phyloP scores from a whole-genome alignment of 1,140 invertebrate species.

The Rhizoglyphus robini region DNA sequence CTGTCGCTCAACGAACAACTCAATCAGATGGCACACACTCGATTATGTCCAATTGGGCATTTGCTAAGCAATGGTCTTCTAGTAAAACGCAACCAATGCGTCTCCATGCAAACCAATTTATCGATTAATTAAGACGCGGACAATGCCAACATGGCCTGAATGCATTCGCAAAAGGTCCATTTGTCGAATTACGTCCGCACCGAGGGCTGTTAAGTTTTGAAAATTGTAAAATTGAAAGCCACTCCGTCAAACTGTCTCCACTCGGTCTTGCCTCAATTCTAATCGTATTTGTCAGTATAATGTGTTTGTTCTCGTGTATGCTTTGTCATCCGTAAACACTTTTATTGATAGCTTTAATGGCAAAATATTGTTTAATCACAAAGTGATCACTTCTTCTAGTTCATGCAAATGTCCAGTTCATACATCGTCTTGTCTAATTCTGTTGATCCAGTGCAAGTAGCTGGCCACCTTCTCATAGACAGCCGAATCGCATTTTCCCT shows the following conservation, averaged over 20 bases:
- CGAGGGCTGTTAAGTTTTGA: too few species aligned
- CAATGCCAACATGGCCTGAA: too few species aligned
- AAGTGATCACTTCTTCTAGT: neutral
- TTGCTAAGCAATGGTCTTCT: neutral
- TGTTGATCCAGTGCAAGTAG: neutral
- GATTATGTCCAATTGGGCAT: neutral
- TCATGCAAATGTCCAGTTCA: neutral
- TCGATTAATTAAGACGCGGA: neutral
- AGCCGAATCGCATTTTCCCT: neutral
- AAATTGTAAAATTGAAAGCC: too few species aligned
- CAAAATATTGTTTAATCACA: neutral
- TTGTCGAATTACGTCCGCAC: too few species aligned
- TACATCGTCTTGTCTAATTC: neutral
- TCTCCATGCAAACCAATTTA: neutral
- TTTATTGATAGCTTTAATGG: too few species aligned
- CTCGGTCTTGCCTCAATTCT: neutral
- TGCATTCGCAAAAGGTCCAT: too few species aligned
- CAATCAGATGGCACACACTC: neutral
- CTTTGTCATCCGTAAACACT: neutral
- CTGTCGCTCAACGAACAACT: neutral
- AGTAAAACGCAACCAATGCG: neutral
- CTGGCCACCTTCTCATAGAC: neutral
- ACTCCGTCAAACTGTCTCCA: neutral
- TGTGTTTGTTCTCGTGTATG: constrained; percentile 7
- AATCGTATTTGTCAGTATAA: constrained; percentile 11